Base-by-base conservation (phyloP, 2,797 vertebrate genomes). In the Epinephelus awoara region DNA sequence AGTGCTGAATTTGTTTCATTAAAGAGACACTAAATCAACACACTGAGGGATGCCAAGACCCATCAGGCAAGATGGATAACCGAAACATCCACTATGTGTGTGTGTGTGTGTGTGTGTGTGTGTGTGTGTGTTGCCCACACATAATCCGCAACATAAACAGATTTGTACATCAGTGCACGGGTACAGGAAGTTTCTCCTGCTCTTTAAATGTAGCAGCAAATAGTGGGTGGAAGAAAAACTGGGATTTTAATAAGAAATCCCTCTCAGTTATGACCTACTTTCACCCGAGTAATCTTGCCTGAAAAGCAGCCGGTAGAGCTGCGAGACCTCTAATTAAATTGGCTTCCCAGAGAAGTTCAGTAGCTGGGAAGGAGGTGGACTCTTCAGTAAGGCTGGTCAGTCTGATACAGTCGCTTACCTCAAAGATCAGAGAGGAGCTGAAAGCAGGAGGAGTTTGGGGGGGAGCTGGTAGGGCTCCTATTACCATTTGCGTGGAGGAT, bases 211-310 rank as follows among this genome's bases (percentile, higher is more conserved):
- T 81, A 91, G 89, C 91, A 91, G 88, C 88, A 86, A 87, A 86
- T 55, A 72, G 83, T 85, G 77, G 75, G 87, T 82, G 85, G 83
- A 85, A 86, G 83, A 88, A 89, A 42, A 89, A 87, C 52, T 82
- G 66, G 77, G 69, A 84, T 90, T 87, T 83, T 83, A 82, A 80
- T 77, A 81, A 83, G 70, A 85, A 83, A 86, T 67, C 81, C 80
- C 82, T 86, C 89, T 90, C 77, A 62, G 79, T 88, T 85, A 75
- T 93, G 91, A 93, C 92, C 92, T 93, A 91, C 86, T 93, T 93
- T 88, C 81, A 77, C 77, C 62, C 72, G 63, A 85, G 85, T 90
- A 80, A 84, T 90, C 82, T 79, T 65, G 77, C 72, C 72, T 90
- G 86, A 88, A 93, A 94, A 90, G 87, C 77, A 87, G 79, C 76